Evolutionary conservation across 92 coral and sea anemone genomes (phyloP).

Genomic region (Zoanthus sansibaricus): DNA sequence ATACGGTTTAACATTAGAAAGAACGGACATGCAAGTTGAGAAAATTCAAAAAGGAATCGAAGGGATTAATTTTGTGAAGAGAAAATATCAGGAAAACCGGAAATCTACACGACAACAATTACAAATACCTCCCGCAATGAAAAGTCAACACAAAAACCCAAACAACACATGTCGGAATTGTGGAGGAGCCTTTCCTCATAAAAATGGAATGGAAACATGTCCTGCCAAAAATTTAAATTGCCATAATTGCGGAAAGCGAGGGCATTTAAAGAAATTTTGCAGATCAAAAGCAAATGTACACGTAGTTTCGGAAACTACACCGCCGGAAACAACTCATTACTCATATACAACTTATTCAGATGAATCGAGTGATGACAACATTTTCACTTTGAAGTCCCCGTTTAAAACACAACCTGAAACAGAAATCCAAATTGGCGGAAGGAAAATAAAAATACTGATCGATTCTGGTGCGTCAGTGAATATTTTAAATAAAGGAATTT

Average conservation of each 20-base stretch:
- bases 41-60: background rate
- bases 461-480: slow-evolving; percentile 67
- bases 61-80: background rate
- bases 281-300: background rate
- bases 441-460: slow-evolving; percentile 44
- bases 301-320: background rate
- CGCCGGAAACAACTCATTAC: background rate
- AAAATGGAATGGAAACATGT: slow-evolving; percentile 45
- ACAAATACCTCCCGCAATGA: background rate
- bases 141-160: background rate
- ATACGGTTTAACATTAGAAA: background rate
- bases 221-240: slow-evolving; percentile 41
- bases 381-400: slow-evolving; percentile 30
- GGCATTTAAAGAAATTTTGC: slow-evolving; percentile 44
- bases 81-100: background rate
- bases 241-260: slow-evolving; percentile 41
- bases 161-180: slow-evolving; percentile 49
- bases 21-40: background rate
- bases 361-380: slow-evolving; percentile 44
- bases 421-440: slow-evolving; percentile 9
- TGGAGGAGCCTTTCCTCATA: slow-evolving; percentile 52
- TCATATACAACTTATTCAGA: slow-evolving; percentile 2
- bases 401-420: slow-evolving; percentile 52
- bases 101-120: background rate
- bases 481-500: slow-evolving; percentile 28